Percentiles rank a stretch among this genome's conserved stretches.
Evolutionary conservation across 1,140 invertebrate species (phyloP).

Genomic region (Drosophila auraria): DNA sequence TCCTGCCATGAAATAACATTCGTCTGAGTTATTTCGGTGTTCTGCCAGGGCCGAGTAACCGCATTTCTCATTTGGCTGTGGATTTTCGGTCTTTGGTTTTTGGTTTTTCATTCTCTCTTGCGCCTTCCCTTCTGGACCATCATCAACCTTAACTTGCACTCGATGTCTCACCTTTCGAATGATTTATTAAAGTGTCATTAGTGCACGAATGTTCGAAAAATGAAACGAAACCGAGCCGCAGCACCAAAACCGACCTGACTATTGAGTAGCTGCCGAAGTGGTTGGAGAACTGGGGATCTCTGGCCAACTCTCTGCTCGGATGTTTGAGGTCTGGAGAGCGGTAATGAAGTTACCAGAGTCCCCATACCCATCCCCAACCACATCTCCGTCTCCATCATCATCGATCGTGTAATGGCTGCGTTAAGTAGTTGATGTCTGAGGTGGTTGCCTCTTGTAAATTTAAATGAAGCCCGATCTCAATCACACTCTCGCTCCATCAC

Average conservation of each 20-base stretch:
- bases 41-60: slow-evolving; percentile 44
- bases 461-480: slow-evolving; percentile 67
- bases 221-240: slow-evolving; percentile 74
- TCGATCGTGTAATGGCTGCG: slow-evolving; percentile 81
- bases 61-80: slow-evolving; percentile 71
- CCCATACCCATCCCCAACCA: not conserved
- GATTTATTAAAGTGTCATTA: slow-evolving; percentile 85
- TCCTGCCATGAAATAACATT: slow-evolving; percentile 54
- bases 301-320: slow-evolving; percentile 1
- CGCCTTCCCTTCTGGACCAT: slow-evolving; percentile 45
- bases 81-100: slow-evolving; percentile 22
- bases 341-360: slow-evolving; percentile 76
- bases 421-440: slow-evolving; percentile 77
- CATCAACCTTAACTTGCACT: slow-evolving; percentile 81
- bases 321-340: slow-evolving; percentile 65
- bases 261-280: slow-evolving; percentile 64
- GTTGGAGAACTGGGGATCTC: slow-evolving; percentile 5
- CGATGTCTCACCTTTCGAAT: slow-evolving; percentile 85
- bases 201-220: slow-evolving; percentile 78
- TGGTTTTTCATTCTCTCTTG: slow-evolving; percentile 38
- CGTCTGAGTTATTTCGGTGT: slow-evolving; percentile 49
- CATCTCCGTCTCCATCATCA: slow-evolving; percentile 1
- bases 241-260: slow-evolving; percentile 32
- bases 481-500: slow-evolving; percentile 43
- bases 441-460: slow-evolving; percentile 76